These are phyloP conservation scores for Pipa parva DNA, from an alignment of 2,113 vertebrate genomes.

Conservation along the genomic window DNA sequence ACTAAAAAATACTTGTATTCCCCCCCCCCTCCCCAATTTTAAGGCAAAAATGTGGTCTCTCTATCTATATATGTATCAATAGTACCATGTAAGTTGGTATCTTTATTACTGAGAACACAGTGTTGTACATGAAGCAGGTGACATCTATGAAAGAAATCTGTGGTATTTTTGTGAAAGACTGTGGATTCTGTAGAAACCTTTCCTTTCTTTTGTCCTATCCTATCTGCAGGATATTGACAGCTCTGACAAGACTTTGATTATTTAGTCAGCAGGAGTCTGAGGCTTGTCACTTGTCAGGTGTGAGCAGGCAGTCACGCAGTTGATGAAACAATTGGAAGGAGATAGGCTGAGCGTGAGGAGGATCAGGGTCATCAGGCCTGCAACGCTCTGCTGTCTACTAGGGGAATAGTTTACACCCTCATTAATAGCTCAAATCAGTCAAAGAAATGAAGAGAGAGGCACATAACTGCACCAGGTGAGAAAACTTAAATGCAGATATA, in stretches of 20 bases:
- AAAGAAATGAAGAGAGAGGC: not conserved
- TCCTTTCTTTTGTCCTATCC: conserved; percentile 67
- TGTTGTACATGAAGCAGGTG: conserved; percentile 73
- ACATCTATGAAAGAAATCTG: conserved; percentile 65
- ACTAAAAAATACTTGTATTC: no score
- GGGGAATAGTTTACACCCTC: conserved; percentile 60
- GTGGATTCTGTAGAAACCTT: conserved; percentile 65
- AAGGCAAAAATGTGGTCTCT: not conserved
- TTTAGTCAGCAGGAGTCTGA: conserved; percentile 86
- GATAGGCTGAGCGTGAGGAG: conserved; percentile 62
- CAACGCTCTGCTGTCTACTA: conserved; percentile 57
- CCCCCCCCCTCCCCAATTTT: no score
- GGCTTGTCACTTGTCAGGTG: conserved; percentile 88
- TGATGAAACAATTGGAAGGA: conserved; percentile 90
- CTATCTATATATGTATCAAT: not conserved
- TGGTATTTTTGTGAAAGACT: conserved; percentile 60
- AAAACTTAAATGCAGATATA: conserved; percentile 12
- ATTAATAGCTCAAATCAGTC: conserved; percentile 46
- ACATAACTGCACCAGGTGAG: conserved; percentile 15
- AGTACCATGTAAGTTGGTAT: conserved; percentile 7
- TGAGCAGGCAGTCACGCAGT: conserved; percentile 68
- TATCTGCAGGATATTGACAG: conserved; percentile 89
- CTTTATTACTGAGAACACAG: conserved; percentile 56
- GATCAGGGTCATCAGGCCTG: conserved; percentile 71
- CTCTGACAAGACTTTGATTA: conserved; percentile 95